These are phyloP conservation scores for Nemopilema nomurai DNA, from an alignment of 30 jellyfish, hydroid and myxozoan genomes.

Conservation along the genomic window DNA sequence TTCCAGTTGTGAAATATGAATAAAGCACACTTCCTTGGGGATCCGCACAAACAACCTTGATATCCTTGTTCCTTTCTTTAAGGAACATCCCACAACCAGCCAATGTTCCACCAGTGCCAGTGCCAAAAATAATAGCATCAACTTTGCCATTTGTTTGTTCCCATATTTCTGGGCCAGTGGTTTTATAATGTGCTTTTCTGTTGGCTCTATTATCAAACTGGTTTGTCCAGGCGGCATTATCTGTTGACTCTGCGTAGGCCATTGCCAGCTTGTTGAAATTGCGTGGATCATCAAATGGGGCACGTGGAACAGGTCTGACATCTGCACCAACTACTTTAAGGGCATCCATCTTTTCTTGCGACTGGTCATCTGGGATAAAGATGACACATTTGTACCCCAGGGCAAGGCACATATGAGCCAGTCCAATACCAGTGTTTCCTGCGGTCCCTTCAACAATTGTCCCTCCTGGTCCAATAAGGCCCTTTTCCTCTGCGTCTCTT, in stretches of 20 bases:
- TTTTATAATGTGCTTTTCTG: constrained; percentile 88
- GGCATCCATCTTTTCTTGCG: constrained; percentile 85
- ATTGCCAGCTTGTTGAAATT: constrained; percentile 85
- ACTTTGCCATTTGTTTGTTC: constrained; percentile 96
- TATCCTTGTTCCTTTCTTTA: constrained; percentile 79
- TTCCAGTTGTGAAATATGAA: constrained; percentile 72
- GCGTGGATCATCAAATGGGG: constrained; percentile 90
- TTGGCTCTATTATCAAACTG: constrained; percentile 90
- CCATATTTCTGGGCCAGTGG: constrained; percentile 98
- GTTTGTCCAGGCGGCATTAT: constrained; percentile 87
- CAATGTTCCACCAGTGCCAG: constrained; percentile 97
- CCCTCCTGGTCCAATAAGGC: constrained; percentile 83
- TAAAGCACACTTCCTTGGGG: constrained; percentile 94
- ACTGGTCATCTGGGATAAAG: constrained; percentile 87
- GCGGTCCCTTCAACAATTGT: constrained; percentile 95
- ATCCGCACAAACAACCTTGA: constrained; percentile 83
- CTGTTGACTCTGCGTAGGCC: constrained; percentile 78
- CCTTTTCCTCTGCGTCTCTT: constrained; percentile 79
- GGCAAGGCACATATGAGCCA: constrained; percentile 92
- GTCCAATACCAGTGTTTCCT: constrained; percentile 93
- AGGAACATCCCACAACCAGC: constrained; percentile 90
- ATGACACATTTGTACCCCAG: constrained; percentile 88
- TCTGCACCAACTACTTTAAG: constrained; percentile 93
- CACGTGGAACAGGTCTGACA: constrained; percentile 95
- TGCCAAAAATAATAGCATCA: constrained; percentile 88